Percentiles rank a stretch among this genome's conserved stretches.
phyloP scores from a whole-genome alignment of 2,113 vertebrate genomes.

The Recurvirostra avosetta region DNA sequence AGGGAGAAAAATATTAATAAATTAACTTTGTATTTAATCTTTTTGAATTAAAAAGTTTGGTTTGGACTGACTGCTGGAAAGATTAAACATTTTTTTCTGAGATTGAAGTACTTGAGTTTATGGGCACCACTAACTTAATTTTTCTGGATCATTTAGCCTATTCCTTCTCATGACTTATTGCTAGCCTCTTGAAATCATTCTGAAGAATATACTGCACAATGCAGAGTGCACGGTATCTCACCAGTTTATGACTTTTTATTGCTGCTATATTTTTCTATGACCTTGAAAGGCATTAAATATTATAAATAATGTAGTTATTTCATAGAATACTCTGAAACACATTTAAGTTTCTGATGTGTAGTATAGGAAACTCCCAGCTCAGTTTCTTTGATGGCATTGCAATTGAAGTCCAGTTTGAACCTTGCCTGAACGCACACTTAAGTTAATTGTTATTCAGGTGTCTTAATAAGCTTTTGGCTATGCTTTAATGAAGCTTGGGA shows the following conservation, averaged over 20 bases:
- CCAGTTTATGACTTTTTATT: conserved; percentile 25
- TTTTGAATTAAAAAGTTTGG: background rate
- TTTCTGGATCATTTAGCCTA: conserved; percentile 18
- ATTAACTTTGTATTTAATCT: background rate
- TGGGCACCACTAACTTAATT: background rate
- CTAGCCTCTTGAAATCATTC: background rate
- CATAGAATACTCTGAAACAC: background rate
- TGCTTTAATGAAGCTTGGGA: background rate
- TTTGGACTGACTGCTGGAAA: background rate
- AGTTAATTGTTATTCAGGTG: background rate
- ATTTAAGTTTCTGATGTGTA: background rate
- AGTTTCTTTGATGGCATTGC: background rate
- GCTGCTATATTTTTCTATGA: background rate
- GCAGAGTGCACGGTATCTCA: background rate
- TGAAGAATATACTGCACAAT: background rate
- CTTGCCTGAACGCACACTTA: background rate
- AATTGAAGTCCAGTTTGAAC: background rate
- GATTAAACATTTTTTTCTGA: background rate
- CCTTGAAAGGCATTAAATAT: conserved; percentile 18
- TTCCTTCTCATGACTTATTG: background rate
- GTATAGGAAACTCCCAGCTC: background rate
- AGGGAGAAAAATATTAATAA: background rate
- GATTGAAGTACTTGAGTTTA: background rate
- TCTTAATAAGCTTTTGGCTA: conserved; percentile 27
- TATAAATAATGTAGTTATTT: conserved; percentile 5